Evolutionary conservation across 1,140 invertebrate species (phyloP).

Genomic region (Calliopsis andreniformis): DNA sequence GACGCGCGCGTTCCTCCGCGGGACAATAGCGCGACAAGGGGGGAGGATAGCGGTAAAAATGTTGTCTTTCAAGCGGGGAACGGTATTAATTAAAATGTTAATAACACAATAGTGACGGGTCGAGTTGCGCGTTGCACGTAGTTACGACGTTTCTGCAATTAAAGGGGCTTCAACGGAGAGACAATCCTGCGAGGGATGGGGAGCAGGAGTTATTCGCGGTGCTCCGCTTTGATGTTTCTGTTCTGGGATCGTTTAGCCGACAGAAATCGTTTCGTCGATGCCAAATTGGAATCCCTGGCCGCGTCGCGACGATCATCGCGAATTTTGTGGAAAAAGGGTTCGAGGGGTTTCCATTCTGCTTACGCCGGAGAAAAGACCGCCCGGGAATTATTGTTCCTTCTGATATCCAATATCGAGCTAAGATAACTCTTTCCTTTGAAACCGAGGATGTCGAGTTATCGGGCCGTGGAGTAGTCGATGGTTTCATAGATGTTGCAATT

Average conservation of each 20-base stretch:
- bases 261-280: conserved; percentile 49
- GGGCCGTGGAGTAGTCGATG: conserved; percentile 23
- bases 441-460: conserved; percentile 30
- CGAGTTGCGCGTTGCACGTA: no score
- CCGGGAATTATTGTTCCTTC: conserved; percentile 58
- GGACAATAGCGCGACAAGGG: neutral
- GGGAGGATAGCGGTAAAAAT: neutral
- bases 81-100: conserved; percentile 45
- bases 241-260: conserved; percentile 22
- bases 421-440: conserved; percentile 60
- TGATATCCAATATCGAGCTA: conserved; percentile 58
- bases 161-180: neutral
- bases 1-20: neutral
- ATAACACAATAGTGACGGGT: conserved; percentile 17
- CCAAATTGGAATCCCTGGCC: conserved; percentile 36
- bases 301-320: conserved; percentile 16
- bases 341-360: conserved; percentile 7
- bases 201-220: neutral
- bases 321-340: conserved; percentile 38
- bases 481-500: conserved; percentile 55
- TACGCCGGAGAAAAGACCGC: conserved; percentile 21
- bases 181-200: no score
- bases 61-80: neutral
- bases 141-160: conserved; percentile 20
- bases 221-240: conserved; percentile 41